phyloP scores from a whole-genome alignment of 2,113 vertebrate genomes.

The Pseudolaguvia tuberculata region DNA sequence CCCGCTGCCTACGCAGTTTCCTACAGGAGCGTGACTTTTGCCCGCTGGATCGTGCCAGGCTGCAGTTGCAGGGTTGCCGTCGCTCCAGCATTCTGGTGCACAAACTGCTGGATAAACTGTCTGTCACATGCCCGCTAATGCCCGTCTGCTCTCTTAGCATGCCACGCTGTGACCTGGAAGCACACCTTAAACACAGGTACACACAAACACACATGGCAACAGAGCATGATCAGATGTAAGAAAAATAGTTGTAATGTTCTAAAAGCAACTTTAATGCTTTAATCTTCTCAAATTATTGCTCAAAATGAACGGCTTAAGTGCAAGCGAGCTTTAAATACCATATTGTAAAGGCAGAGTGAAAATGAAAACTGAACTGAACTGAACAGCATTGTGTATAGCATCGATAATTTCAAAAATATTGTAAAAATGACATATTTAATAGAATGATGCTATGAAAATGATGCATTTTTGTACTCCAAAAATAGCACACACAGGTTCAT shows the following conservation, averaged over 20 bases:
- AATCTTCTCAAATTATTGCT: not conserved
- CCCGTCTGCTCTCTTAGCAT: slow-evolving; percentile 84
- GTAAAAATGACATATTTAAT: too few relatives aligned
- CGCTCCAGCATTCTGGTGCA: slow-evolving; percentile 96
- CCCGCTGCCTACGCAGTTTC: slow-evolving; percentile 94
- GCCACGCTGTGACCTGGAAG: slow-evolving; percentile 92
- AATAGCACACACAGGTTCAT: too few relatives aligned
- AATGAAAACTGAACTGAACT: too few relatives aligned
- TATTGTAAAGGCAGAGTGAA: too few relatives aligned
- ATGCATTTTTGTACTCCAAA: too few relatives aligned
- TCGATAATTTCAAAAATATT: too few relatives aligned
- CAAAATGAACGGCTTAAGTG: not conserved
- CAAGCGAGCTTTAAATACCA: too few relatives aligned
- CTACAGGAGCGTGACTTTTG: slow-evolving; percentile 96
- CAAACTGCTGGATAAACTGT: slow-evolving; percentile 93
- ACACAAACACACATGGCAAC: slow-evolving; percentile 29
- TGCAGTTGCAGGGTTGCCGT: slow-evolving; percentile 90
- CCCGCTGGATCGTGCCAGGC: slow-evolving; percentile 86
- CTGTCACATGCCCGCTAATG: slow-evolving; percentile 86
- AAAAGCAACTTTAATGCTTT: not conserved
- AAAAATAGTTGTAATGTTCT: not conserved
- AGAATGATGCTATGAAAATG: too few relatives aligned
- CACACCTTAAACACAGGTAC: slow-evolving; percentile 96
- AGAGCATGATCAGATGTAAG: not conserved
- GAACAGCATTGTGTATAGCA: not conserved